These are phyloP conservation scores for Lasioglossum albipes DNA, from an alignment of 1,140 invertebrate genomes.

Conservation along the genomic window DNA sequence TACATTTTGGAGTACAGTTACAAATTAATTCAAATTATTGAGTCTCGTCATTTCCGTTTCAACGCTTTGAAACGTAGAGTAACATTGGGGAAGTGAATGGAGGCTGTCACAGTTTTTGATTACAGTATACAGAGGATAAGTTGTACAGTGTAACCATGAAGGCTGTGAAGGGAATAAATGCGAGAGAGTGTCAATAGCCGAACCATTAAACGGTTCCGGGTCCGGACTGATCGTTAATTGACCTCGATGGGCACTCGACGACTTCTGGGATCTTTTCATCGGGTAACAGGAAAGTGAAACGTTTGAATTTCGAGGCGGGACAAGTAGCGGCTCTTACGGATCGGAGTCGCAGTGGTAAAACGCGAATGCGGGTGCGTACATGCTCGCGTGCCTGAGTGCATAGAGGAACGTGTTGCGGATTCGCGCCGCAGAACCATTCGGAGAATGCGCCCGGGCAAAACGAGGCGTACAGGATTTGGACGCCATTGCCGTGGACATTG, in stretches of 20 bases:
- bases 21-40: too few relatives aligned
- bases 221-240: slow-evolving; percentile 5
- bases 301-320: slow-evolving; percentile 18
- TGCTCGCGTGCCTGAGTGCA: slow-evolving; percentile 50
- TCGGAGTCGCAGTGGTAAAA: slow-evolving; percentile 16
- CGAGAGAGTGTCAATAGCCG: too few relatives aligned
- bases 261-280: not conserved
- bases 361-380: not conserved
- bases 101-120: too few relatives aligned
- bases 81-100: too few relatives aligned
- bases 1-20: too few relatives aligned
- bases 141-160: too few relatives aligned
- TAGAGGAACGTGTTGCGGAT: slow-evolving; percentile 59
- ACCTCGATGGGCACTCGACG: not conserved
- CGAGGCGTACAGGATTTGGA: slow-evolving; percentile 62
- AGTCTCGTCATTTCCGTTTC: too few relatives aligned
- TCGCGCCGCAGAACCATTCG: slow-evolving; percentile 63
- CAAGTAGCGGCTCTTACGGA: slow-evolving; percentile 53
- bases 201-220: not conserved
- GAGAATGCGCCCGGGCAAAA: slow-evolving; percentile 64
- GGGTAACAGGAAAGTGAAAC: not conserved
- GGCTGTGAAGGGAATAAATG: too few relatives aligned
- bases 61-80: too few relatives aligned
- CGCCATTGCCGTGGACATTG: slow-evolving; percentile 70
- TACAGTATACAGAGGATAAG: too few relatives aligned